These are phyloP conservation scores for Diachasmimorpha longicaudata DNA, from an alignment of 1,140 invertebrate genomes.

Conservation along the genomic window DNA sequence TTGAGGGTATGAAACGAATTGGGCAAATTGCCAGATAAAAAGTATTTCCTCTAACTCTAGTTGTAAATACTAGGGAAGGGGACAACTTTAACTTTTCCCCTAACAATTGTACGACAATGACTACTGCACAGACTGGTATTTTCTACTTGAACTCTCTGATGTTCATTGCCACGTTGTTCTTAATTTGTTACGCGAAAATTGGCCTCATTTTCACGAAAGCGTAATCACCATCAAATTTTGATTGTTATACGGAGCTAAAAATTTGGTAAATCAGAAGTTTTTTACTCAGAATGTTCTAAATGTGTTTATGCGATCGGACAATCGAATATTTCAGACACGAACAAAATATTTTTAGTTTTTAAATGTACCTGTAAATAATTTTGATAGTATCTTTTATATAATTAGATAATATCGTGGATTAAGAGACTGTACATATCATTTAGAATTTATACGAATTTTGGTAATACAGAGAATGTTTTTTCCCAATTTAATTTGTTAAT, in stretches of 20 bases:
- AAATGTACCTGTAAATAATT: background rate
- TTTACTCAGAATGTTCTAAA: background rate
- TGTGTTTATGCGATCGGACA: background rate
- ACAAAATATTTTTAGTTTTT: background rate
- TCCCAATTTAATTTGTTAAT: background rate
- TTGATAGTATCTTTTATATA: background rate
- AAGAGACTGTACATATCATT: background rate
- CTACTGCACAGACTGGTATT: background rate
- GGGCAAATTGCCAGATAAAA: background rate
- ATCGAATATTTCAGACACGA: background rate
- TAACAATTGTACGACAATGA: background rate
- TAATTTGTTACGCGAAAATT: background rate
- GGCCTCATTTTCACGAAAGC: background rate
- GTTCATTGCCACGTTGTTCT: background rate
- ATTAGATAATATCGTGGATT: background rate
- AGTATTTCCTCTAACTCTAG: background rate
- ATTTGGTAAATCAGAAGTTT: background rate
- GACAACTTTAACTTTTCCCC: background rate
- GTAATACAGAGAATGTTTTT: background rate
- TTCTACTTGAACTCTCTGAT: constrained; percentile 1
- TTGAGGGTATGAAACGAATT: background rate
- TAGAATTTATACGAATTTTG: background rate
- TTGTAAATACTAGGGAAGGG: background rate
- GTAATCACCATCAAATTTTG: background rate
- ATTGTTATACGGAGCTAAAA: background rate